Conservation (phyloP, 1,140 invertebrate species). For the Episyrphus balteatus region DNA sequence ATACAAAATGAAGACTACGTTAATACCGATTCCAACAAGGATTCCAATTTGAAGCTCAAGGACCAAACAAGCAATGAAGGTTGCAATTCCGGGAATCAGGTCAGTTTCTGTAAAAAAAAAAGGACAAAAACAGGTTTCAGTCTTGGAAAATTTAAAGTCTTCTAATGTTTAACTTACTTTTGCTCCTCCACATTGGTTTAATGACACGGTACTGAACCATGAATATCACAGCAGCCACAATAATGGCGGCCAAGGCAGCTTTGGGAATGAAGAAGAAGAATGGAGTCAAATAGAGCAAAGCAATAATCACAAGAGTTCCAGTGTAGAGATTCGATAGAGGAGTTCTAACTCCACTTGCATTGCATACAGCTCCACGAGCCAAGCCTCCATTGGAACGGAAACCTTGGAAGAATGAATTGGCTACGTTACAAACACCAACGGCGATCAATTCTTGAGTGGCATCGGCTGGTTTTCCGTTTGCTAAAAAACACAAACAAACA, state of each 20-base stretch:
- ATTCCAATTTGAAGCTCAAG: constrained; percentile 83
- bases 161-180: constrained; percentile 44
- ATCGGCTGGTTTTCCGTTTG: constrained; percentile 68
- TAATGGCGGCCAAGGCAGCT: constrained; percentile 63
- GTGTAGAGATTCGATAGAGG: constrained; percentile 63
- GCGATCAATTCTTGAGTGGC: constrained; percentile 78
- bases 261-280: constrained; percentile 77
- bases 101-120: constrained; percentile 61
- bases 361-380: constrained; percentile 75
- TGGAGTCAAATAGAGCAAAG: constrained; percentile 60
- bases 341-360: constrained; percentile 78
- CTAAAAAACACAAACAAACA: constrained; percentile 8
- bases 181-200: constrained; percentile 67
- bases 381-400: constrained; percentile 79
- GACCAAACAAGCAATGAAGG: constrained; percentile 73
- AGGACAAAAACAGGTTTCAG: constrained; percentile 38
- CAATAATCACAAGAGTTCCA: constrained; percentile 61
- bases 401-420: constrained; percentile 76
- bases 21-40: constrained; percentile 74
- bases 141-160: constrained; percentile 38
- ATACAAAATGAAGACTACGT: constrained; percentile 79
- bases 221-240: constrained; percentile 74
- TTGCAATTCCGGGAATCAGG: constrained; percentile 67
- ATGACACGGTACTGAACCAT: constrained; percentile 77
- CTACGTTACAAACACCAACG: constrained; percentile 70